Base-by-base conservation (phyloP, 1,140 invertebrate species). In the Drosophila tani region DNA sequence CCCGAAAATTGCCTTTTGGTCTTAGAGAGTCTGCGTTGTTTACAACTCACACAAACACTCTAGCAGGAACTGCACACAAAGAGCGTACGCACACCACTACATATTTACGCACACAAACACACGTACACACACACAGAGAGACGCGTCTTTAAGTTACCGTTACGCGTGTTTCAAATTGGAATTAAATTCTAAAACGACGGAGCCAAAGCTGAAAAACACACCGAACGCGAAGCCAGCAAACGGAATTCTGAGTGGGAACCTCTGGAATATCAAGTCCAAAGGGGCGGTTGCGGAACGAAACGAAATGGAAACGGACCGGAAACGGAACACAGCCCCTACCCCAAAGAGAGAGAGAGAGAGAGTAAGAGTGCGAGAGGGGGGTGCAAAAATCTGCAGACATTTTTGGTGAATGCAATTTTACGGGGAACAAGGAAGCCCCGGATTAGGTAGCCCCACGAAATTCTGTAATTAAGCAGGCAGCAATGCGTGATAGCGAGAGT, bases 171-270 rank as follows among this genome's bases (percentile, higher is more conserved):
- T 86, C 69, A 81, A 76, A 90, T 84, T 84, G 57, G 75, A 82
- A 59, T 40, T 60, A 29, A 64, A 58, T 62, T 46, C 51, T 49
- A 41, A 7, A 46, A 45, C 49, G 43, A 17, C 62, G 71, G 67
- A 70, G 67, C 67, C 35, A 21, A 12, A 15, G 46, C 45, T 75
- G 71, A 19, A 55, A 75, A 40, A 71, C 69, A 79, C 66, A 84
- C 81, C 81, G 85, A 79, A 88, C 84, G 84, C 84, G 81, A 84
- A 58, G 81, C 69, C 81, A 75, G 84, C 81, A 73, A 88, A 84
- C 81, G 51, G 77, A 78, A 88, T 65, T 87, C 84, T 87, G 84
- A 87, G 81, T 84, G 81, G 77, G 63, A 75, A 79, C 51, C 56
- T 65, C 51, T 70, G 62, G 55, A 59, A 57, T 45, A 59, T 24